These are phyloP conservation scores for Sinocyclocheilus rhinocerous DNA, from an alignment of 2,113 vertebrate species.

Conservation along the genomic window DNA sequence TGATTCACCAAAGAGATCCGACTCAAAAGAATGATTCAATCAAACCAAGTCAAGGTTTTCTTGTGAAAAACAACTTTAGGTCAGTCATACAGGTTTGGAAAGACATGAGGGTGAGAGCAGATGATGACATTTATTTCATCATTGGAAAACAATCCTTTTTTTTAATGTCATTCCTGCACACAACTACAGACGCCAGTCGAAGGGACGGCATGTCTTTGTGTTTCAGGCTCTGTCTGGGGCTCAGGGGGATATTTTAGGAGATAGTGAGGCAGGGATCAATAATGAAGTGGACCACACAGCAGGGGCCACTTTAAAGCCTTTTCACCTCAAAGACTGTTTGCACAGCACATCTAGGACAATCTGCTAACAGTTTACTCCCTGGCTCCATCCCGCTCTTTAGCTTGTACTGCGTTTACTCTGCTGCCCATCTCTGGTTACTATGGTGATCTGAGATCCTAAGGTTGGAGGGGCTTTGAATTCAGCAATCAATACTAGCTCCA, in stretches of 20 bases:
- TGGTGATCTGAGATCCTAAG: neutral
- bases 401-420: constrained; percentile 20
- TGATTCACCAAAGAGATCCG: neutral
- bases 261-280: constrained; percentile 50
- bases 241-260: constrained; percentile 25
- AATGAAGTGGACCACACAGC: constrained; percentile 51
- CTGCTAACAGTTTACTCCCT: constrained; percentile 29
- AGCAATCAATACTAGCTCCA: constrained; percentile 26
- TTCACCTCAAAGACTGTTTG: constrained; percentile 41
- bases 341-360: constrained; percentile 44
- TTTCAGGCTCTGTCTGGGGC: constrained; percentile 20
- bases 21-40: neutral
- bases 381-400: constrained; percentile 11
- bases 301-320: constrained; percentile 38
- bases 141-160: neutral
- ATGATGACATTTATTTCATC: neutral
- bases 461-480: constrained; percentile 30
- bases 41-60: neutral
- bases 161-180: neutral
- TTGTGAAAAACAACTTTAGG: neutral
- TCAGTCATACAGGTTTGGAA: neutral
- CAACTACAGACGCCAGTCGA: neutral
- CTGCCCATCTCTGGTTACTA: constrained; percentile 28
- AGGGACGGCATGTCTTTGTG: neutral
- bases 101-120: neutral